Evolutionary conservation across 2,888 invertebrate species (phyloP).

Genomic region (Microctonus aethiopoides): DNA sequence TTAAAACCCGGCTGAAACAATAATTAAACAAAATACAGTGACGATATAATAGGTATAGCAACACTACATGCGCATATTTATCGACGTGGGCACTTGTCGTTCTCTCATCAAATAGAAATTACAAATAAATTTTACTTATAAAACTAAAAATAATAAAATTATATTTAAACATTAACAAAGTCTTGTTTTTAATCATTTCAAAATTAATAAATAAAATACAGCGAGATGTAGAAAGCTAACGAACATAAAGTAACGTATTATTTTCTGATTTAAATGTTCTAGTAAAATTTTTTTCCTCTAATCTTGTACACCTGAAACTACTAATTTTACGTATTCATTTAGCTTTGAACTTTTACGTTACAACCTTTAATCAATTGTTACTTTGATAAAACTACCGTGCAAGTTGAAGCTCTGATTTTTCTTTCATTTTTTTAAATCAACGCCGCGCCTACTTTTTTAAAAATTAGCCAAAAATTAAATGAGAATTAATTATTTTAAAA

Average conservation of each 20-base stretch:
- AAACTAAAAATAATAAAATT: neutral
- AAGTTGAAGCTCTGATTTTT: neutral
- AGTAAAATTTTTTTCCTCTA: neutral
- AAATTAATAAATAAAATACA: neutral
- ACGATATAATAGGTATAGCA: neutral
- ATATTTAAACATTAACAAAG: too few species aligned
- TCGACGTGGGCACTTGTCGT: neutral
- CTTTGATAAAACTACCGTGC: neutral
- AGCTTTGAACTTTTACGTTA: neutral
- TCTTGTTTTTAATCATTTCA: neutral
- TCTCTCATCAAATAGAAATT: neutral
- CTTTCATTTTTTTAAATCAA: neutral
- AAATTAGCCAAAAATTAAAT: neutral
- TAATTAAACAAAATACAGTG: neutral
- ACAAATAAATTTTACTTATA: neutral
- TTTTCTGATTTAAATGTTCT: neutral
- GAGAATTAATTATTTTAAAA: neutral
- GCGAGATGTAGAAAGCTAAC: neutral
- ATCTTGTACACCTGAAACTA: neutral
- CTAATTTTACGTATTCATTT: neutral
- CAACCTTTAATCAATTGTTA: neutral
- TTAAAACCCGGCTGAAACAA: neutral
- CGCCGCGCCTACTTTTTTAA: neutral
- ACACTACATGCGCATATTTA: neutral
- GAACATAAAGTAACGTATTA: neutral